These are phyloP conservation scores for Endotricha flammealis DNA, from an alignment of 2,888 invertebrate species.

Conservation along the genomic window DNA sequence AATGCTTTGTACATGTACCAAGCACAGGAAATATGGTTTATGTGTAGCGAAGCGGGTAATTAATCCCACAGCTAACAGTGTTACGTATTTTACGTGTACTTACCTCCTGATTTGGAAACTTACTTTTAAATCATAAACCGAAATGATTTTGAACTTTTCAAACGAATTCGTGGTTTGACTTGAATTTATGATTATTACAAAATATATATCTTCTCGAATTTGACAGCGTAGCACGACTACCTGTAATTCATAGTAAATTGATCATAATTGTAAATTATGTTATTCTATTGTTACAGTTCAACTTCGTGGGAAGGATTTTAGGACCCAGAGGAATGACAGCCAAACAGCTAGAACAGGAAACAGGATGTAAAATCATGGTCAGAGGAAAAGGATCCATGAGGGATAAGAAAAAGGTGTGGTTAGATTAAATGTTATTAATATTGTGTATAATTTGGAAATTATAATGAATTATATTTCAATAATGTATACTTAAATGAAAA, in stretches of 20 bases:
- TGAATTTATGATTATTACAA: too few relatives aligned
- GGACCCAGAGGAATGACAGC: constrained; percentile 99
- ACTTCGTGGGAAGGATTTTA: constrained; percentile 99
- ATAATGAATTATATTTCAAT: too few relatives aligned
- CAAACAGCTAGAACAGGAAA: constrained; percentile 99
- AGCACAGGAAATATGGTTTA: constrained; percentile 57
- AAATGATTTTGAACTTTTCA: too few relatives aligned
- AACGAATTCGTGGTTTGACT: too few relatives aligned
- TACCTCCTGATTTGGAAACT: constrained; percentile 19
- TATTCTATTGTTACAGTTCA: constrained; percentile 89
- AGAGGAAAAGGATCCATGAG: constrained; percentile 99
- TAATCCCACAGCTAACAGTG: constrained; percentile 55
- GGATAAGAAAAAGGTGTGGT: constrained; percentile 98
- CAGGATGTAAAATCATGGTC: constrained; percentile 99
- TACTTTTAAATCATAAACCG: constrained; percentile 4
- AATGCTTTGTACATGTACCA: constrained; percentile 31
- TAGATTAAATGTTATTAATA: constrained; percentile 14
- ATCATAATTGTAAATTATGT: constrained; percentile 6
- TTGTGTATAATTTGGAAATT: constrained; percentile 5
- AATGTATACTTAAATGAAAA: too few relatives aligned
- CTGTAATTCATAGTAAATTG: constrained; percentile 6
- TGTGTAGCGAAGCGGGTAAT: constrained; percentile 61
- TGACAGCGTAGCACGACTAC: constrained; percentile 9
- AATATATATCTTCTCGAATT: constrained; percentile 4
- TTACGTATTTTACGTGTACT: constrained; percentile 35